A percentile compares a stretch with the other conserved stretches of the same genome.
phyloP scores from a whole-genome alignment of 2,113 vertebrate genomes.

The Peucedramus taeniatus region DNA sequence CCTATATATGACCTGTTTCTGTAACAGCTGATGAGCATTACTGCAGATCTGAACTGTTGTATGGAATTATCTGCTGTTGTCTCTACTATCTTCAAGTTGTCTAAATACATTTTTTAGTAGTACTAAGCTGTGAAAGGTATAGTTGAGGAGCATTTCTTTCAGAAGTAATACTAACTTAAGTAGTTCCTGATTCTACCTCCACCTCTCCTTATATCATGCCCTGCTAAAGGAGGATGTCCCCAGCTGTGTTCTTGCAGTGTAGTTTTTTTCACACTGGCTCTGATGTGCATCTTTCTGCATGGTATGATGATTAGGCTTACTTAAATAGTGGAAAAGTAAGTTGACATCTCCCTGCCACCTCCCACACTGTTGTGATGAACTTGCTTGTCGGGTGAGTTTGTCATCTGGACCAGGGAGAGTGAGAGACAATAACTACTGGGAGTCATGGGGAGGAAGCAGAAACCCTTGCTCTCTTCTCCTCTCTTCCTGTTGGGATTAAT shows the following conservation, averaged over 20 bases:
- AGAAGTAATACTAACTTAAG: neutral
- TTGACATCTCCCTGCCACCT: neutral
- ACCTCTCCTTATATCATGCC: neutral
- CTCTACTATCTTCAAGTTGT: neutral
- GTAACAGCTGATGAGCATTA: neutral
- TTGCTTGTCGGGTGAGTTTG: neutral
- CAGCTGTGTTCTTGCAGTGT: neutral
- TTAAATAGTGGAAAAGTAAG: neutral
- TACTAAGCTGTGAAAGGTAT: neutral
- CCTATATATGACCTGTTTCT: neutral
- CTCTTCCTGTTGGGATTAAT: neutral
- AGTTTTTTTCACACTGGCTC: neutral
- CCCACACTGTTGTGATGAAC: neutral
- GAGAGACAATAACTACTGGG: neutral
- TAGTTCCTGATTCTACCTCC: neutral
- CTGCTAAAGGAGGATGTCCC: neutral
- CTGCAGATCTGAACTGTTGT: neutral
- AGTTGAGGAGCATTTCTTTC: neutral
- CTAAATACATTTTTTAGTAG: neutral
- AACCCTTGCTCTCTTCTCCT: neutral
- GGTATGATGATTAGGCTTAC: neutral
- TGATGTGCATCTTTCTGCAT: neutral
- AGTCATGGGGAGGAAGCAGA: neutral
- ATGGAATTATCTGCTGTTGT: neutral
- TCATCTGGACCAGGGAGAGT: neutral